These are phyloP conservation scores for Eupristina koningsbergeri DNA, from an alignment of 1,140 invertebrate genomes.

Conservation along the genomic window DNA sequence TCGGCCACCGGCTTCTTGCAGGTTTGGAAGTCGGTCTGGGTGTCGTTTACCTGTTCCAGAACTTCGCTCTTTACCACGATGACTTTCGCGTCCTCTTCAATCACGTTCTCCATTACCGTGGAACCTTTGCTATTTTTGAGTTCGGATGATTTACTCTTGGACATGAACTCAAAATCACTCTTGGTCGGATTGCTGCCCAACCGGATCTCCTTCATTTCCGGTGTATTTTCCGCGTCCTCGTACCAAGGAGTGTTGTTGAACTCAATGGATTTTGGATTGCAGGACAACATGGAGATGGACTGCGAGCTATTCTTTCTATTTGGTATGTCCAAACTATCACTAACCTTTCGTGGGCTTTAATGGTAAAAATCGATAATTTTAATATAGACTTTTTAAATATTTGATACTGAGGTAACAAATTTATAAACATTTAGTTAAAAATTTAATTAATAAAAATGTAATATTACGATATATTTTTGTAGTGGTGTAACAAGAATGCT, in stretches of 20 bases:
- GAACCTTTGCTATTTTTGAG: constrained; percentile 9
- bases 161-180: constrained; percentile 58
- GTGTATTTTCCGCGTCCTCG: constrained; percentile 55
- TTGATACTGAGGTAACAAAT: too few relatives aligned
- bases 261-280: constrained; percentile 52
- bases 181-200: constrained; percentile 60
- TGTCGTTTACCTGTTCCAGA: not conserved
- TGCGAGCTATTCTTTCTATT: constrained; percentile 52
- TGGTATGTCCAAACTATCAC: constrained; percentile 63
- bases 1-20: constrained; percentile 33
- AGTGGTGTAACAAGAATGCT: too few relatives aligned
- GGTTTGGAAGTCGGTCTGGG: not conserved
- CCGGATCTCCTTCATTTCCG: constrained; percentile 52
- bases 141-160: constrained; percentile 41
- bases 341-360: constrained; percentile 58
- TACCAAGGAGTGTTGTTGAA: constrained; percentile 57
- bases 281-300: constrained; percentile 53
- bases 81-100: constrained; percentile 27
- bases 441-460: too few relatives aligned
- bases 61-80: constrained; percentile 16
- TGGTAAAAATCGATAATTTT: not conserved
- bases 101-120: constrained; percentile 24
- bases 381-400: too few relatives aligned
- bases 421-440: too few relatives aligned
- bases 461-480: too few relatives aligned